Base-by-base conservation (phyloP, 2,888 invertebrate species). In the Microchrysa polita region DNA sequence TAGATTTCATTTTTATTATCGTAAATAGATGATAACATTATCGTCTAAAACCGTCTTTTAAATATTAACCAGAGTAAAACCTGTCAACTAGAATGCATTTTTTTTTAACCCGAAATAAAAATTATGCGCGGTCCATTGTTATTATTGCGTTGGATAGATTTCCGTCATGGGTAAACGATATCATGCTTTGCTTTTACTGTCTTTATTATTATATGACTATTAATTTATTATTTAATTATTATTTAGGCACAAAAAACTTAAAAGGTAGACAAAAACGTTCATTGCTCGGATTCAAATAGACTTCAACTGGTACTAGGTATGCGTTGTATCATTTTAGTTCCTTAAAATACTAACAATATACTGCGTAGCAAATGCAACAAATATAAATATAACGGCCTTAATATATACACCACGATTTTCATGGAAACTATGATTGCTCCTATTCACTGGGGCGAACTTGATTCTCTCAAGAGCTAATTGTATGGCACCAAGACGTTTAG, bases 401-500 rank as follows among this genome's bases (percentile, higher is more conserved):
- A 61, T 27, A 72, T 63, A 61, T 7, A 61, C 53, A 69, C 27
- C 16, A 20, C 22, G 18, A n/a, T 12, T 40, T 52, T 53, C 12
- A 16, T 57, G 23, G 16, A n/a, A 48, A 48, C 16, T 48, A n/a
- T n/a, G 12, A n/a, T n/a, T 48, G 52, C 53, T 42, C 7, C 7
- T 20, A 20, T 60, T 20, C 14, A 75, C 44, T 5, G 83, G 83
- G 5, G 81, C 80, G 72, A 81, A 82, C 73, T 82, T 81, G 72
- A 84, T 79, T 20, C 82, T 81, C 57, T 84, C 83, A 74, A 84
- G 75, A 16, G 81, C 81, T 18, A 78, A 75, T 73, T 81, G 79
- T 5, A 84, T 83, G 27, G 80, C 78, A 20, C 79, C 86, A 40
- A 89, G 81, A 12, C 88, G 87, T 1, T 81, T 72, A 0, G 86